Evolutionary conservation across 92 coral and sea anemone genomes (phyloP).

Genomic region (Phymanthus crucifer): DNA sequence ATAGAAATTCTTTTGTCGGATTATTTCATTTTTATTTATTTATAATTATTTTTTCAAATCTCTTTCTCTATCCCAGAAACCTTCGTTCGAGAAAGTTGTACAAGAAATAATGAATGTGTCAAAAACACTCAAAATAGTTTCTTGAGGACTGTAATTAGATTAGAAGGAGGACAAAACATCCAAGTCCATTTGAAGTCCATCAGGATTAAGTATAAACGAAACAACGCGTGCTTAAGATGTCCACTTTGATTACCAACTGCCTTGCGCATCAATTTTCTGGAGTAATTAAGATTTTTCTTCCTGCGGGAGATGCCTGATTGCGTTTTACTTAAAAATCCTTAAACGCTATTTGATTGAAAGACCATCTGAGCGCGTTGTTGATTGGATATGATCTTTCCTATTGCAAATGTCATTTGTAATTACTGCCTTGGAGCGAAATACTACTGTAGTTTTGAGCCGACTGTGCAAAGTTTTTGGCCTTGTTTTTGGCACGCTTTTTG

Average conservation of each 20-base stretch:
- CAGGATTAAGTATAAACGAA: background rate
- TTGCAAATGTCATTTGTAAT: background rate
- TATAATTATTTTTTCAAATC: too few species aligned
- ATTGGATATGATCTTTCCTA: background rate
- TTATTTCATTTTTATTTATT: too few species aligned
- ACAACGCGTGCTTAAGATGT: background rate
- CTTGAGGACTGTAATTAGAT: constrained; percentile 13
- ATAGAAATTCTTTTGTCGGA: too few species aligned
- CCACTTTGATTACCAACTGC: constrained; percentile 6
- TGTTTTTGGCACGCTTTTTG: too few species aligned
- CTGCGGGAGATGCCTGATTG: constrained; percentile 28
- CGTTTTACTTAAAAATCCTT: constrained; percentile 12
- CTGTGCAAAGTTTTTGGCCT: too few species aligned
- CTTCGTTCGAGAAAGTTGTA: background rate
- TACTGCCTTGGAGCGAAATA: background rate
- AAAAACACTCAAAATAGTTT: constrained; percentile 4
- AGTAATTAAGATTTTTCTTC: constrained; percentile 7
- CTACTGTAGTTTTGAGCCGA: background rate
- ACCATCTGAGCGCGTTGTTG: constrained; percentile 25
- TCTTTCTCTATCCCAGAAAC: background rate
- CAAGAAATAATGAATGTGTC: background rate
- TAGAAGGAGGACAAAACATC: constrained; percentile 3
- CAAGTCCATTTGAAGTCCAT: background rate
- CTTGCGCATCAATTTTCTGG: background rate
- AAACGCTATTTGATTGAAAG: constrained; percentile 37